These are phyloP conservation scores for Scaptomyza caliginosa DNA, from an alignment of 2,888 invertebrate species.

Conservation along the genomic window DNA sequence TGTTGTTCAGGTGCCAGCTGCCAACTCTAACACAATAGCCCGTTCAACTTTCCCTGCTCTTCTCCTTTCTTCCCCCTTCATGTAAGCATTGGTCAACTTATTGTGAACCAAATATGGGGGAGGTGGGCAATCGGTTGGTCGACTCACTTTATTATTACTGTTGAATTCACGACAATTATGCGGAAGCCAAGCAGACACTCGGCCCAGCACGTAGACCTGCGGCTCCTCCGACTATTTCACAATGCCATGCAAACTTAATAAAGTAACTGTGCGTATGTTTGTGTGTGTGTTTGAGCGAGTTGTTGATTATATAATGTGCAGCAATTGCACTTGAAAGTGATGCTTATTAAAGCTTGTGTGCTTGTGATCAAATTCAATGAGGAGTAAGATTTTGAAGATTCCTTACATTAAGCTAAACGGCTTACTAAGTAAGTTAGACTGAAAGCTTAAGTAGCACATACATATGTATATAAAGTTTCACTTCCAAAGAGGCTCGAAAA, in stretches of 20 bases:
- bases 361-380: not conserved
- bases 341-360: conserved; percentile 2
- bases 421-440: too few relatives aligned
- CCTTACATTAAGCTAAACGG: not conserved
- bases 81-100: conserved; percentile 4
- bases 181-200: conserved; percentile 48
- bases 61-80: not conserved
- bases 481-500: not conserved
- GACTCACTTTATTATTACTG: conserved; percentile 10
- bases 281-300: not conserved
- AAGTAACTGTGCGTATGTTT: not conserved
- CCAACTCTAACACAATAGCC: not conserved
- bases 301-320: conserved; percentile 24
- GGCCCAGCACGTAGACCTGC: conserved; percentile 21
- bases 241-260: not conserved
- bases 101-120: conserved; percentile 48
- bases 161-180: conserved; percentile 41
- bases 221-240: conserved; percentile 12
- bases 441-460: not conserved
- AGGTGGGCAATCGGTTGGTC: not conserved
- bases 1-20: conserved; percentile 10
- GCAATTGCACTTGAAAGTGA: conserved; percentile 13
- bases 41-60: not conserved
- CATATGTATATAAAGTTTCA: not conserved
- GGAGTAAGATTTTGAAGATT: not conserved